Evolutionary conservation across 2,888 invertebrate species (phyloP).

Genomic region (Drosophila anomelani): DNA sequence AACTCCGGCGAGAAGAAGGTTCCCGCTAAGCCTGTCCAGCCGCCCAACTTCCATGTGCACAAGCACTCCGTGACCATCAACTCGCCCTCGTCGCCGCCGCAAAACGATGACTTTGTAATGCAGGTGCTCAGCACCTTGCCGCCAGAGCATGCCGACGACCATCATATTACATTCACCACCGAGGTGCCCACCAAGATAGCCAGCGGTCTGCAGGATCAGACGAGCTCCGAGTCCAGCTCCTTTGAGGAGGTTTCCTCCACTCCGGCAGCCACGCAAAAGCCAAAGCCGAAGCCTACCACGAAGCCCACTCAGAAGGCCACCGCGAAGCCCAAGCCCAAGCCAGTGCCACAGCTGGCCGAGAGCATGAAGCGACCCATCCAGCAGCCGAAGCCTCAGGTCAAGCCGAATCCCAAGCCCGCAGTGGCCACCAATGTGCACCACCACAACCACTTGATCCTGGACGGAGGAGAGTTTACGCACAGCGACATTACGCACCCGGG

Average conservation of each 20-base stretch:
- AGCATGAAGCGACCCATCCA: constrained; percentile 39
- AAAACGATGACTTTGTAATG: constrained; percentile 82
- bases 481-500: constrained; percentile 87
- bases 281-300: constrained; percentile 50
- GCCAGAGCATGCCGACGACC: constrained; percentile 60
- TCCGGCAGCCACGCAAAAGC: constrained; percentile 51
- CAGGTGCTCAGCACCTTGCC: constrained; percentile 78
- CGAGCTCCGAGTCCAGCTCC: constrained; percentile 79
- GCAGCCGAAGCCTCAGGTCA: constrained; percentile 22
- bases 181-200: constrained; percentile 82
- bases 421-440: constrained; percentile 59
- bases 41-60: constrained; percentile 74
- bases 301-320: constrained; percentile 48
- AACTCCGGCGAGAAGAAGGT: constrained; percentile 46
- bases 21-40: constrained; percentile 46
- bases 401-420: constrained; percentile 51
- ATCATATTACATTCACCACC: constrained; percentile 74
- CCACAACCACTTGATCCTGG: constrained; percentile 75
- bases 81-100: constrained; percentile 78
- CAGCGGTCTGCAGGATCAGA: constrained; percentile 67
- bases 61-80: constrained; percentile 81
- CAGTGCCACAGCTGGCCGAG: constrained; percentile 28
- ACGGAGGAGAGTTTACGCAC: constrained; percentile 85
- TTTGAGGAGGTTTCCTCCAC: constrained; percentile 71
- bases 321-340: constrained; percentile 44